Evolutionary conservation across 2,888 invertebrate species (phyloP).

Genomic region (Pachydiplax longipennis): DNA sequence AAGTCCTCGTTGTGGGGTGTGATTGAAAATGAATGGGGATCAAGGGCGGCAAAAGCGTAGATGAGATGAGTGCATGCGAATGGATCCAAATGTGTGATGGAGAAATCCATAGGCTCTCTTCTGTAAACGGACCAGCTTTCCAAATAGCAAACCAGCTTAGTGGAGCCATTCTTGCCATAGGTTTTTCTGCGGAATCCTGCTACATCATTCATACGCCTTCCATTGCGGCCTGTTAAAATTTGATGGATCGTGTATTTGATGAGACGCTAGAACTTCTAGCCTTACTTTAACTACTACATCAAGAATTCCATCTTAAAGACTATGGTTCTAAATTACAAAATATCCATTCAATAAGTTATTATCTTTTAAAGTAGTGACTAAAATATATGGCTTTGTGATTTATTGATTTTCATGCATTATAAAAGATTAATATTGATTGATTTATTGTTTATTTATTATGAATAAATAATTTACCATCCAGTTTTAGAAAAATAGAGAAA

Average conservation of each 20-base stretch:
- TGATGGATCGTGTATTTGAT: not conserved
- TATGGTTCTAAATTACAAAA: no score
- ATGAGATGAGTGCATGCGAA: slow-evolving; percentile 77
- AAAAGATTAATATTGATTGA: no score
- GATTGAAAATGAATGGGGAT: slow-evolving; percentile 70
- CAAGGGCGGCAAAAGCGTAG: slow-evolving; percentile 75
- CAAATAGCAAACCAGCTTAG: slow-evolving; percentile 72
- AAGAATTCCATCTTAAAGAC: no score
- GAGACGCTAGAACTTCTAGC: no score
- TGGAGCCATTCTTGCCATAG: not conserved
- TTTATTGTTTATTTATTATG: no score
- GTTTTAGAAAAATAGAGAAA: no score
- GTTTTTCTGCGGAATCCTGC: not conserved
- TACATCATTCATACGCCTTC: not conserved
- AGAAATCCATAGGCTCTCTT: slow-evolving; percentile 71
- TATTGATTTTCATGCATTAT: no score
- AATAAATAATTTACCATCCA: no score
- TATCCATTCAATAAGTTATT: no score
- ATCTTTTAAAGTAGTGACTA: no score
- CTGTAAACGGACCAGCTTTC: slow-evolving; percentile 74
- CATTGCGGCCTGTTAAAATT: not conserved
- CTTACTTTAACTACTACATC: no score
- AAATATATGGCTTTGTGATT: no score
- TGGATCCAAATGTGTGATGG: slow-evolving; percentile 68
- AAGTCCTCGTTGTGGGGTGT: slow-evolving; percentile 73